Evolutionary conservation across 2,113 vertebrate species (phyloP).

Genomic region (Tamias sibiricus): DNA sequence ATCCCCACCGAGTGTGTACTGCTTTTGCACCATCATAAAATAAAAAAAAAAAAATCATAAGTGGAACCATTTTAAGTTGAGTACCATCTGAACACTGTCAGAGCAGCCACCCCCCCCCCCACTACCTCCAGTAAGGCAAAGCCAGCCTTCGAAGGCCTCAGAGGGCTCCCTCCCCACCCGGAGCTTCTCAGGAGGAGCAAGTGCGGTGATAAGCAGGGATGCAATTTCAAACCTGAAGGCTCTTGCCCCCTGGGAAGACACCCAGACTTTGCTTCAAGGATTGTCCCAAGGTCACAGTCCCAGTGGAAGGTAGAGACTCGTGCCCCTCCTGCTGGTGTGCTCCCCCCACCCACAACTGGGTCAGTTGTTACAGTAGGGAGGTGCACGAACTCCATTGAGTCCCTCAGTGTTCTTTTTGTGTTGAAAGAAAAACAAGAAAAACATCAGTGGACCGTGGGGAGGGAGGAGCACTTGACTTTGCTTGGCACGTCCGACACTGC

Average conservation of each 20-base stretch:
- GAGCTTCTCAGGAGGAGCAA: not conserved
- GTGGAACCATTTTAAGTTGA: not conserved
- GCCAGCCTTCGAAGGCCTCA: accelerated
- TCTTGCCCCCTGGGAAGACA: not conserved
- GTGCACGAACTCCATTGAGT: accelerated
- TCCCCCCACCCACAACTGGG: no score
- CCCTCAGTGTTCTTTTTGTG: not conserved
- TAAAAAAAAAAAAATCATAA: not conserved
- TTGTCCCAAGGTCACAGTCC: not conserved
- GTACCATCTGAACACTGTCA: accelerated
- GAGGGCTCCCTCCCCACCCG: not conserved
- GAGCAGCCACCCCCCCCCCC: accelerated
- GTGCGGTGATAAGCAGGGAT: accelerated
- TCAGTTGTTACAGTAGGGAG: not conserved
- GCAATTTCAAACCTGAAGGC: not conserved
- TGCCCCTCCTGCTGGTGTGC: accelerated
- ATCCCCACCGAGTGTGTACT: not conserved
- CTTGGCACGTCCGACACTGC: accelerated
- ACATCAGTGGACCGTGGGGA: not conserved
- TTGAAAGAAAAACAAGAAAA: not conserved
- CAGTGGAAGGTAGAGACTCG: not conserved
- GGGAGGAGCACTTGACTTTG: not conserved
- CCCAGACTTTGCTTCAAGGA: not conserved
- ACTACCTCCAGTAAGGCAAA: accelerated
- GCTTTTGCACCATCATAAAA: not conserved